Evolutionary conservation across 2,113 vertebrate species (phyloP).

Genomic region (Cisticola juncidis): DNA sequence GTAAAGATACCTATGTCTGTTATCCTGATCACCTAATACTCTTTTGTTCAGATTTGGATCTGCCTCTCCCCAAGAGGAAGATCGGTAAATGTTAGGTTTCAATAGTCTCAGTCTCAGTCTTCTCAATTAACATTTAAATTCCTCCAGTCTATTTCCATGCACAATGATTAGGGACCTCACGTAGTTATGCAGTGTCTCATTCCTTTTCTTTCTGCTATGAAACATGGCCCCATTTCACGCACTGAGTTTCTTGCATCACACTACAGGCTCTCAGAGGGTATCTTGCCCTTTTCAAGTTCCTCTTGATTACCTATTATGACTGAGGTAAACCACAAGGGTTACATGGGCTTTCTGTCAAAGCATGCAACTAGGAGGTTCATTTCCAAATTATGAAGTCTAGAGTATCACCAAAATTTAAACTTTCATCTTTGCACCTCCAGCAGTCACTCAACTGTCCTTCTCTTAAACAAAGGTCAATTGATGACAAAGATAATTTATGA

Average conservation of each 20-base stretch:
- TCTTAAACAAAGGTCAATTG: not conserved
- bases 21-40: not conserved
- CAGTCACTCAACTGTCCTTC: not conserved
- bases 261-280: not conserved
- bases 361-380: not conserved
- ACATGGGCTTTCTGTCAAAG: not conserved
- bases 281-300: not conserved
- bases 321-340: not conserved
- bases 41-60: not conserved
- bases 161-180: not conserved
- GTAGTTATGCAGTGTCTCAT: not conserved
- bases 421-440: not conserved
- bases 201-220: not conserved
- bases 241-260: not conserved
- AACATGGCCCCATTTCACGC: accelerated
- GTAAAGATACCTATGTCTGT: not conserved
- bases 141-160: not conserved
- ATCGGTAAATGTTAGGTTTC: not conserved
- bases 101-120: not conserved
- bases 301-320: not conserved
- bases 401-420: not conserved
- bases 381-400: not conserved
- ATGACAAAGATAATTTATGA: not conserved
- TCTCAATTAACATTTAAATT: not conserved
- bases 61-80: not conserved